Percentiles rank a stretch among this genome's conserved stretches.
Conservation (phyloP, 2,113 vertebrate genomes). For the Pterophyllum scalare region DNA sequence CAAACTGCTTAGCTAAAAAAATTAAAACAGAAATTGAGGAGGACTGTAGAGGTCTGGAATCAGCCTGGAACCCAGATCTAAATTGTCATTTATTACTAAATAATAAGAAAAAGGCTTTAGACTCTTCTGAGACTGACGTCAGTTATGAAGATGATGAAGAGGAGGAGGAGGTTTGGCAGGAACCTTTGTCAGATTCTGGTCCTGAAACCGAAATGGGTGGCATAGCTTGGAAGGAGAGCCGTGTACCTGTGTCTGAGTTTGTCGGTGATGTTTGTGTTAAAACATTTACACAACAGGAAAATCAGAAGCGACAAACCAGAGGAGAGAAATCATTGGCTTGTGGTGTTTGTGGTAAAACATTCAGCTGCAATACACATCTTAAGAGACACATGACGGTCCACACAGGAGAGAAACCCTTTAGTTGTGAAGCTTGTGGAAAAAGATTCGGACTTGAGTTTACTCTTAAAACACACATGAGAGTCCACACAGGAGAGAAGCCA, state of each 20-base stretch:
- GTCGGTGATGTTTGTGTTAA: background rate
- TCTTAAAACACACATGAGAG: background rate
- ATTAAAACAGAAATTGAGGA: background rate
- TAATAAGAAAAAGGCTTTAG: background rate
- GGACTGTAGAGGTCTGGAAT: background rate
- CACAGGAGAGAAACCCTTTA: slow-evolving; percentile 5
- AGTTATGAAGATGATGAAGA: slow-evolving; percentile 9
- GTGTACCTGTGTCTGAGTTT: background rate
- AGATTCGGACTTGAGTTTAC: slow-evolving; percentile 10
- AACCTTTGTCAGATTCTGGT: slow-evolving; percentile 11
- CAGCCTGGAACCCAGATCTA: background rate
- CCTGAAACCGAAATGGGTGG: background rate
- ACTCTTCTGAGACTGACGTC: slow-evolving; percentile 12
- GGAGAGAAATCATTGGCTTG: slow-evolving; percentile 9
- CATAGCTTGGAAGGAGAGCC: background rate
- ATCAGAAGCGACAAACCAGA: background rate
- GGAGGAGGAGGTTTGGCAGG: slow-evolving; percentile 4
- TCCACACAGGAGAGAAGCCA: background rate
- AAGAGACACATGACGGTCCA: background rate
- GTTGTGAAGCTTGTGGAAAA: background rate
- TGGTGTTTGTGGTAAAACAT: slow-evolving; percentile 3
- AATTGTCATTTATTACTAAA: background rate
- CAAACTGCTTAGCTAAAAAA: background rate
- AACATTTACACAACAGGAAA: background rate
- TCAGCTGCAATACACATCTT: background rate